Conservation (phyloP, 2,113 vertebrate species). For the Passer domesticus region DNA sequence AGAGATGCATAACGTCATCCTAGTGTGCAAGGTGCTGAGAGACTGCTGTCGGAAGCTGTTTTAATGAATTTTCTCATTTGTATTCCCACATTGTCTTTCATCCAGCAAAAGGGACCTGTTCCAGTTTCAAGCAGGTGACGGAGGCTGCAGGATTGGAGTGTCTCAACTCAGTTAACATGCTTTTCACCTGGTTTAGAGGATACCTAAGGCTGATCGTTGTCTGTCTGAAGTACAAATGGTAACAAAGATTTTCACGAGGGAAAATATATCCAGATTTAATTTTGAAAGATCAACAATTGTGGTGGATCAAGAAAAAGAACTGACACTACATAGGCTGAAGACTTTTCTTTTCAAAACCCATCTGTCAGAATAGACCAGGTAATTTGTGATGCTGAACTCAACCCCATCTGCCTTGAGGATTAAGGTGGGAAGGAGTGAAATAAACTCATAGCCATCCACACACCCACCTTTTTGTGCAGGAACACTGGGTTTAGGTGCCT, state of each 20-base stretch:
- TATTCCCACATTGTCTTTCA: background rate
- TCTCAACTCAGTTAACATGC: background rate
- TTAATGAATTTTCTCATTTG: background rate
- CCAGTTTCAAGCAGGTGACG: background rate
- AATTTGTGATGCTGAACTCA: background rate
- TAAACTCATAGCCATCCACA: background rate
- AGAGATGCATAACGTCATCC: background rate
- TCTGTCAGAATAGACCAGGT: background rate
- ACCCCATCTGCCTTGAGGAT: background rate
- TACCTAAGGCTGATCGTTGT: background rate
- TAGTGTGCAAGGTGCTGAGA: background rate
- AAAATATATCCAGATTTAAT: background rate
- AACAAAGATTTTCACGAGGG: background rate
- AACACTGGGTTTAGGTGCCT: background rate
- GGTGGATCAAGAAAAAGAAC: background rate
- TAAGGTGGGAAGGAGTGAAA: background rate
- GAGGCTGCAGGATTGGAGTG: background rate
- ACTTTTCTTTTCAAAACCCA: background rate
- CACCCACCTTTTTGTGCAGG: background rate
- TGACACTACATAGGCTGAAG: background rate
- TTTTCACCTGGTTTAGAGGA: background rate
- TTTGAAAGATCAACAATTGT: background rate
- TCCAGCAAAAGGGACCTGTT: background rate
- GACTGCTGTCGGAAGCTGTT: background rate
- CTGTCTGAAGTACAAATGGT: background rate